Evolutionary conservation across 92 coral and sea anemone species (phyloP).

Genomic region (Diadumene lineata): DNA sequence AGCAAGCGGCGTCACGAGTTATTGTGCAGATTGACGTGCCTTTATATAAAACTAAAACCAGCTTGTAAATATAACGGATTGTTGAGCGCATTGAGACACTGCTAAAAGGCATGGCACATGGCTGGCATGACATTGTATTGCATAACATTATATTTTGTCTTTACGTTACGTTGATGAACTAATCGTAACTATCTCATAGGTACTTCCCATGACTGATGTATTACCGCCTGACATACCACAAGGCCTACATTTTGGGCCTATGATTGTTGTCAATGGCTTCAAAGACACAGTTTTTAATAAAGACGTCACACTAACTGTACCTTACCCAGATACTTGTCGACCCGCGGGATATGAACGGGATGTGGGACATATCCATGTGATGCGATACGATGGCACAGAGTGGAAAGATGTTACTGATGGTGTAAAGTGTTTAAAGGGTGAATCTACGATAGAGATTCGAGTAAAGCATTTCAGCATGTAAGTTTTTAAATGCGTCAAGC

Average conservation of each 20-base stretch:
- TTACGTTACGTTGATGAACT: no score
- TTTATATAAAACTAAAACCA: no score
- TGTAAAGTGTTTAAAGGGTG: not conserved
- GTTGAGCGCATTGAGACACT: no score
- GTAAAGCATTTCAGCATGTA: constrained; percentile 6
- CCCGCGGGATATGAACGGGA: not conserved
- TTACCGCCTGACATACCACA: not conserved
- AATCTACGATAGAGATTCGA: not conserved
- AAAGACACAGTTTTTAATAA: not conserved
- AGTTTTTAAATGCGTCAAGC: no score
- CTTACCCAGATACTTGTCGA: constrained; percentile 13
- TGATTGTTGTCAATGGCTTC: constrained; percentile 24
- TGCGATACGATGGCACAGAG: not conserved
- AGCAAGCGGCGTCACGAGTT: no score
- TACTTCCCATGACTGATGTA: not conserved
- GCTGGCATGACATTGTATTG: no score
- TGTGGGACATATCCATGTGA: not conserved
- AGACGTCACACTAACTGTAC: not conserved
- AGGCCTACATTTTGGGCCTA: constrained; percentile 1
- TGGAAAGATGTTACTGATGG: constrained; percentile 10
- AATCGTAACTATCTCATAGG: not conserved
- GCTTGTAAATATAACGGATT: no score
- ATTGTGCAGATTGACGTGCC: no score
- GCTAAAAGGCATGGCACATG: no score
- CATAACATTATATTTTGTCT: no score